Evolutionary conservation across 1,140 invertebrate species (phyloP).

Genomic region (Anoplophora glabripennis): DNA sequence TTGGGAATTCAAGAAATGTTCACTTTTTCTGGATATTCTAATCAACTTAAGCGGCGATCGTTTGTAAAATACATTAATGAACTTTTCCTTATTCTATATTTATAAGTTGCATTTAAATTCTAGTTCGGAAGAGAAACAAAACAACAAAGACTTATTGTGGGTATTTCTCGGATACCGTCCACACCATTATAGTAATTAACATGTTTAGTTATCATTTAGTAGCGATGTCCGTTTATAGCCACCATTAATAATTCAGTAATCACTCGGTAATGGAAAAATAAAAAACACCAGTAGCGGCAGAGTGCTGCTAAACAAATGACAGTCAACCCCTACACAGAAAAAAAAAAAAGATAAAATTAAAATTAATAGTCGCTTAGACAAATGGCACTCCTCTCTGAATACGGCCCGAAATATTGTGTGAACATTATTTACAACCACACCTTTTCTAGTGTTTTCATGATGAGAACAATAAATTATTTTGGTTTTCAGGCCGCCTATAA

Average conservation of each 20-base stretch:
- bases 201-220: conserved; percentile 35
- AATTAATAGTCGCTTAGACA: conserved; percentile 44
- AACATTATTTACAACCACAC: conserved; percentile 44
- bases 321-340: conserved; percentile 21
- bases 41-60: too few species aligned
- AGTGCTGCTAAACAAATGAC: conserved; percentile 26
- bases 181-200: conserved; percentile 37
- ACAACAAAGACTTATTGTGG: too few species aligned
- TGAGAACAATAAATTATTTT: conserved; percentile 38
- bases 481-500: background rate
- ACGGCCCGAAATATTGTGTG: conserved; percentile 43
- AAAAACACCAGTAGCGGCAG: conserved; percentile 27
- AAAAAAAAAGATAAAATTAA: conserved; percentile 42
- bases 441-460: conserved; percentile 42
- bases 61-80: too few species aligned
- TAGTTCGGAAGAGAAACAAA: too few species aligned
- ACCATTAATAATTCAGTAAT: conserved; percentile 38
- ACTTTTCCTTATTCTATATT: too few species aligned
- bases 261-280: conserved; percentile 33
- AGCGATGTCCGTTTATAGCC: conserved; percentile 34
- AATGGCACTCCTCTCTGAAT: conserved; percentile 41
- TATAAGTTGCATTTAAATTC: too few species aligned
- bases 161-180: conserved; percentile 2
- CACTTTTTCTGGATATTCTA: too few species aligned
- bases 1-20: too few species aligned